These are phyloP conservation scores for Cyanoderma ruficeps DNA, from an alignment of 2,113 vertebrate genomes.

Conservation along the genomic window DNA sequence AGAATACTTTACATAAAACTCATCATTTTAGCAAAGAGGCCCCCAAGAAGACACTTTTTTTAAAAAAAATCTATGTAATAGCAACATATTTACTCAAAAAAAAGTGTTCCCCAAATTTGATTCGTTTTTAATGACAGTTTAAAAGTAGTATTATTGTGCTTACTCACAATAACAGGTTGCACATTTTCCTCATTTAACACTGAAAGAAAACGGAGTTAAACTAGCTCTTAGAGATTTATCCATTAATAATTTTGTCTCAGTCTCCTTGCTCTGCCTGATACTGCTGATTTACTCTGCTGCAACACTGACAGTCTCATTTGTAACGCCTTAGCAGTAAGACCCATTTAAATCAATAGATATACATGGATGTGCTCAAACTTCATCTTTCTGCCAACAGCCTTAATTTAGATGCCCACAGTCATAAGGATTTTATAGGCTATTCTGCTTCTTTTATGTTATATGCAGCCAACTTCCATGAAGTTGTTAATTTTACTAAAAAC, in stretches of 20 bases:
- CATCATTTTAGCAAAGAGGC: neutral
- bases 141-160: neutral
- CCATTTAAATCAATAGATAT: constrained; percentile 43
- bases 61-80: neutral
- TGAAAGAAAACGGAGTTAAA: neutral
- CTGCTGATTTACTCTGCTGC: neutral
- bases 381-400: neutral
- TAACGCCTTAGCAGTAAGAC: constrained; percentile 2
- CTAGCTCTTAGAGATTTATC: constrained; percentile 9
- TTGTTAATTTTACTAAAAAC: neutral
- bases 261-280: constrained; percentile 32
- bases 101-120: neutral
- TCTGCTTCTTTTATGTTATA: neutral
- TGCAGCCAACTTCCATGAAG: neutral
- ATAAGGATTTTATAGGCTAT: neutral
- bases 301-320: constrained; percentile 4
- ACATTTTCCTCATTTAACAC: neutral
- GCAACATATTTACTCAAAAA: neutral
- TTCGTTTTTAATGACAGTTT: neutral
- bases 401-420: constrained; percentile 5
- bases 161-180: neutral
- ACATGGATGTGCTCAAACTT: constrained; percentile 7
- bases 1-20: neutral
- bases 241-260: constrained; percentile 33
- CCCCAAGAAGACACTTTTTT: neutral